Conservation (phyloP, 2,113 vertebrate species). For the Apodemus sylvaticus region DNA sequence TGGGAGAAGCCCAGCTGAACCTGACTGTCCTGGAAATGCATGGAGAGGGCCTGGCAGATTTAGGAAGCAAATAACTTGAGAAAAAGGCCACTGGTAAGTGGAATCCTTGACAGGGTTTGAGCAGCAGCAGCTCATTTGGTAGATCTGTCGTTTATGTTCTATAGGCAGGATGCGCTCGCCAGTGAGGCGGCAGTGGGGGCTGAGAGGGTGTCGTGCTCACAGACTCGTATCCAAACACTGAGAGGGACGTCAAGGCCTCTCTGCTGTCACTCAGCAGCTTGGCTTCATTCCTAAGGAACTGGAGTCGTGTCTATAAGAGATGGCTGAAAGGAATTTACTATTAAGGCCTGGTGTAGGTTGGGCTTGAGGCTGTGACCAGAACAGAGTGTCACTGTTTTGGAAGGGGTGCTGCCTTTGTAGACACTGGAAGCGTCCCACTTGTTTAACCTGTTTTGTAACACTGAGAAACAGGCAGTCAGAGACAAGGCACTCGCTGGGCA, state of each 20-base stretch:
- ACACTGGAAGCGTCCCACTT: not conserved
- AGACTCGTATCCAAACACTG: not conserved
- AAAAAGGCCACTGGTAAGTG: not conserved
- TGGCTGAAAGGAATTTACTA: not conserved
- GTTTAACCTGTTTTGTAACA: not conserved
- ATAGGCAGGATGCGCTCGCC: not conserved
- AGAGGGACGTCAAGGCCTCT: not conserved
- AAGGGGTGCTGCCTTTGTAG: not conserved
- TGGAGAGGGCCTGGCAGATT: not conserved
- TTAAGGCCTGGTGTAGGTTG: not conserved
- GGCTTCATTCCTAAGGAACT: not conserved
- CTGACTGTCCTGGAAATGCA: not conserved
- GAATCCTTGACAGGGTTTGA: slow-evolving; percentile 3
- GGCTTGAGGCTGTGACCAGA: not conserved
- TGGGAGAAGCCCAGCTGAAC: not conserved
- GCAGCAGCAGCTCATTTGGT: not conserved
- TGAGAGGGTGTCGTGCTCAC: not conserved
- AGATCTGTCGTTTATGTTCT: not conserved
- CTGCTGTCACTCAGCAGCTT: not conserved
- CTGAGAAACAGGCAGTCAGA: not conserved
- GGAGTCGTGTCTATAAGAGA: not conserved
- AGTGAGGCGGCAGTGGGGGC: not conserved
- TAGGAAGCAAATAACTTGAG: not conserved
- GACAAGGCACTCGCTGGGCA: not conserved
- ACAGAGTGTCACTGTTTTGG: not conserved